Base-by-base conservation (phyloP, 2,888 invertebrate species). In the Cheilosia soror region DNA sequence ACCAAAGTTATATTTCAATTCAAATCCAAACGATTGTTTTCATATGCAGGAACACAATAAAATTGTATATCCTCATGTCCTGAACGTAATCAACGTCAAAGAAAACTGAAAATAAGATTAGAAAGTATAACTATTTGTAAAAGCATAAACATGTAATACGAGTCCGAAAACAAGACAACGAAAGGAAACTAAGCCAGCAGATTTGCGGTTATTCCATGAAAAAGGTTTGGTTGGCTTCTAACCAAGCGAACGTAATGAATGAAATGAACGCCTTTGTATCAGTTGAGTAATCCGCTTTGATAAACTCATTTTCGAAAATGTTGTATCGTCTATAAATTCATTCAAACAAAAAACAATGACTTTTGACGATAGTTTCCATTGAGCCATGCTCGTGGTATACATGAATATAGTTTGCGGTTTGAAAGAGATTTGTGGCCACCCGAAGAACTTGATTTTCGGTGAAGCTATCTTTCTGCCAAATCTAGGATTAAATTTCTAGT, bases 21-120 rank as follows among this genome's bases (percentile, higher is more conserved):
- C 31, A 42, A 73, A 53, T 63, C 37, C 42, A 13, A 57, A 57
- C 68, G 25, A 83, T 83, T 73, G 79, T 83, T 72, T 83, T 73
- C 42, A 29, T 72, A 13, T 25, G 31, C 13, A 13, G 66, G 55
- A 55, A 57, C 53, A 58, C 55, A 65, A 49, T 27, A 69, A 29
- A 49, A 7, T n/a, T 25, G 7, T 13, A 9, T 3, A 29, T 20
- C 20, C 20, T 20, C 20, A 20, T 5, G 4, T n/a, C 13, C n/a
- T 40, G 15, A 15, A 57, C 20, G 11, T 71, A 77, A 72, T 73
- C 68, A 79, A 79, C 72, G 72, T 73, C 72, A 78, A 79, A 84
- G 83, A 42, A 75, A 84, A 84, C 73, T 65, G 73, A 51, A 75
- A 84, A 84, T 75, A 15, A 75, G 83, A 75, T 84, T 84, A 75